Conservation (phyloP, 2,113 vertebrate species). For the Piprites chloris region DNA sequence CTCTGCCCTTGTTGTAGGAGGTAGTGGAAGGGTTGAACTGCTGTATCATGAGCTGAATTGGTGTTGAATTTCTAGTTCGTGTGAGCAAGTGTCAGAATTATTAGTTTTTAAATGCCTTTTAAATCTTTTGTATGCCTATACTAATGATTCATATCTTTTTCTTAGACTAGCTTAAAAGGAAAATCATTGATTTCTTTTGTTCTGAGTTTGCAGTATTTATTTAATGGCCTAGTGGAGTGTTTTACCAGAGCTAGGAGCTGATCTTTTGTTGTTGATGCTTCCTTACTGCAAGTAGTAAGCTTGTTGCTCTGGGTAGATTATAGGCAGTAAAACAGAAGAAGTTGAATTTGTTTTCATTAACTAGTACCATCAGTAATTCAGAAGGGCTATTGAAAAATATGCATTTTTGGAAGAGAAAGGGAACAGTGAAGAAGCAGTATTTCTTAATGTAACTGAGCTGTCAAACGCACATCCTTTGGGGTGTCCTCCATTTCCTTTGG, state of each 20-base stretch:
- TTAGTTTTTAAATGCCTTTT: background rate
- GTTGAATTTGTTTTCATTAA: background rate
- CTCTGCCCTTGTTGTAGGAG: background rate
- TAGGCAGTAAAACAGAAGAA: background rate
- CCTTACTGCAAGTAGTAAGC: background rate
- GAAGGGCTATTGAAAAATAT: background rate
- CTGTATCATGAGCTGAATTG: background rate
- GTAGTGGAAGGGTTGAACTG: background rate
- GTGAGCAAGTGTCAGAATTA: background rate
- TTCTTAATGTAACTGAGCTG: background rate
- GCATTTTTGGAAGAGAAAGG: background rate
- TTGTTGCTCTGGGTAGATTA: background rate
- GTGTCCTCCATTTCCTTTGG: conserved; percentile 17
- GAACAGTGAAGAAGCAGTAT: background rate
- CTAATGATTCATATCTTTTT: background rate
- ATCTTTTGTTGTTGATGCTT: background rate
- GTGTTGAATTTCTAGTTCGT: background rate
- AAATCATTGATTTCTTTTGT: background rate
- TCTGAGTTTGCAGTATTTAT: background rate
- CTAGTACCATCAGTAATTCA: background rate
- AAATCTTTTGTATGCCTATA: background rate
- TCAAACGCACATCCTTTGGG: background rate
- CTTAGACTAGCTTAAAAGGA: background rate
- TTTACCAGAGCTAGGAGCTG: background rate
- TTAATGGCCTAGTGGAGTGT: background rate